Evolutionary conservation across 2,888 invertebrate genomes (phyloP), one percentile per base, ranked within the genome.

Genomic region (Chironomus tentans): DNA sequence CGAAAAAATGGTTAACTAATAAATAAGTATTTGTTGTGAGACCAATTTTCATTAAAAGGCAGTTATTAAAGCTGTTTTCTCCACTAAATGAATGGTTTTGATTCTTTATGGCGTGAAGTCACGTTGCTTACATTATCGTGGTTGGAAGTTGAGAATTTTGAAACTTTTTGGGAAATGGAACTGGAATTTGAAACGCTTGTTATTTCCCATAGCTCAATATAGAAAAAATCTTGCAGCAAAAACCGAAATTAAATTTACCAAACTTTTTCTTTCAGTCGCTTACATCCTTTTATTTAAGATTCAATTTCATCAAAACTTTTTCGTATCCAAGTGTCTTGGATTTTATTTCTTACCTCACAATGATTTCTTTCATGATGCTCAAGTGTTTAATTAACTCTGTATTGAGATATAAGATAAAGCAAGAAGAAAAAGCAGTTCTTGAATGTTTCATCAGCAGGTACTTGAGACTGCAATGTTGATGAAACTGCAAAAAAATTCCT

Each of bases 401-500:
- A 56, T 56, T 56, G n/a, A 56, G 56, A 28, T n/a, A n/a, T 28
- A 68, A 28, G 13, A 28, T 28, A 7, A 68, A 38, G 15, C 18
- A 38, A 1, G 12, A 38, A 21, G 2, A n/a, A 71, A 56, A 18
- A 24, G 62, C 3, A 65, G 13, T 13, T 65, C 65, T 65, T 65
- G 65, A 71, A 56, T 22, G 38, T 50, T 71, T 50, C 71, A 56
- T 65, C 21, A 56, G 71, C 71, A 71, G 71, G 71, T 71, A 50
- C 71, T 56, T n/a, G 47, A 70, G 70, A 71, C 22, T 70, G 21
- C 65, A 13, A 21, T 65, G 22, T 24, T 21, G 65, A 15, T 18
- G 56, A 15, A 15, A 4, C 56, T 65, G 65, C 65, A 24, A 65
- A 65, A 62, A 21, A 24, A 24, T 65, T 24, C 65, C 22, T 22